A percentile compares a stretch with the other conserved stretches of the same genome.
Conservation (phyloP, 2,888 invertebrate genomes). For the Drosophila neonasuta region DNA sequence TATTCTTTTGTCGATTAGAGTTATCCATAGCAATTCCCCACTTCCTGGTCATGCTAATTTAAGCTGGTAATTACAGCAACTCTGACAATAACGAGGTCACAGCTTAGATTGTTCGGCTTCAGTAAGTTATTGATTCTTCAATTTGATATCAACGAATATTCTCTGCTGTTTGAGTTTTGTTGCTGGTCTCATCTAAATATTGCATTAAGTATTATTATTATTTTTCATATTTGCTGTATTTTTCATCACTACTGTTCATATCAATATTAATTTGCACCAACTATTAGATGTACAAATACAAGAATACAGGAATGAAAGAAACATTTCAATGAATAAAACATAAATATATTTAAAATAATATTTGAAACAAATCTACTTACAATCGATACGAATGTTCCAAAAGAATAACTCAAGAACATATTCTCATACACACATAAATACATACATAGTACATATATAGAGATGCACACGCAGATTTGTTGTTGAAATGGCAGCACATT, state of each 20-base stretch:
- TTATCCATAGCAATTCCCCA: slow-evolving; percentile 23
- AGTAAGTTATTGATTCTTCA: no score
- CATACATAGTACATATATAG: not conserved
- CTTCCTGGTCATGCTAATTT: slow-evolving; percentile 37
- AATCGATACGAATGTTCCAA: not conserved
- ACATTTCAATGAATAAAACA: slow-evolving; percentile 7
- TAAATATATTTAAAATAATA: slow-evolving; percentile 1
- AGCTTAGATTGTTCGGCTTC: slow-evolving; percentile 1
- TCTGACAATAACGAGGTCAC: slow-evolving; percentile 44
- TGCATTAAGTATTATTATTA: no score
- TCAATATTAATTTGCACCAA: no score
- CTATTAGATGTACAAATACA: no score
- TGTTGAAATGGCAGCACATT: slow-evolving; percentile 26
- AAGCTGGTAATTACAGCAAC: slow-evolving; percentile 35
- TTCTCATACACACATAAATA: not conserved
- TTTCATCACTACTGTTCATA: no score
- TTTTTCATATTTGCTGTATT: no score
- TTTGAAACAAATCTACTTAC: slow-evolving; percentile 9
- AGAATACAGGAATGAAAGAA: not conserved
- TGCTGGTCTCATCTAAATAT: no score
- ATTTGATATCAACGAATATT: no score
- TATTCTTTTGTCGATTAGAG: slow-evolving; percentile 13
- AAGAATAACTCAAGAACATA: slow-evolving; percentile 3
- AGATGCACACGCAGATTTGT: slow-evolving; percentile 1
- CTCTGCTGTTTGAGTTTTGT: no score